Evolutionary conservation across 2,797 vertebrate species (phyloP), one percentile per base, ranked within the genome.

Genomic region (Microctenopoma stevenorrisi): DNA sequence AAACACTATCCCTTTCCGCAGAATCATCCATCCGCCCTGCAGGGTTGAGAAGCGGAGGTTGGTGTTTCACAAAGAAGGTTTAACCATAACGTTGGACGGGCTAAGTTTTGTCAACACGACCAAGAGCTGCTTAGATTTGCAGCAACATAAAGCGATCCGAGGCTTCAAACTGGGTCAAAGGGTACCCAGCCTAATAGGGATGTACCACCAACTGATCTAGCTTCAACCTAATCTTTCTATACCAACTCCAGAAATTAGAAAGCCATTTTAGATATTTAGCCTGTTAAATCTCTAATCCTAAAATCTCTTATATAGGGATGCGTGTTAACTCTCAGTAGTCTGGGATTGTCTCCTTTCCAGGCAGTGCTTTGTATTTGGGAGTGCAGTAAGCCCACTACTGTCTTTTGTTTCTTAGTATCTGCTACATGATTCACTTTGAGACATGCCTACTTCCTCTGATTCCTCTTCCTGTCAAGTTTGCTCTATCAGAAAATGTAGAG

Each of bases 251-350:
- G 49, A 87, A 76, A 84, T 83, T 86, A 83, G 78, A 76, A 79
- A 77, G 83, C 83, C 78, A 84, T 84, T 91, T 88, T 78, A 71
- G 79, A 86, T 83, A 82, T 89, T 86, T 82, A 88, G 74, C 75
- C 71, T 54, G 50, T 86, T 82, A 74, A 83, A 26, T 79, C 74
- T 77, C 42, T 88, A 85, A 91, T 88, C 81, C 78, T 48, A 60
- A 79, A 85, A 88, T 90, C 86, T 66, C 49, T 33, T 13, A 35
- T 74, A 42, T 74, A 35, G 64, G 62, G 69, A 69, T 74, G 63
- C 48, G 55, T 4, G 22, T 37, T 77, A 59, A 68, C 72, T 78
- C 64, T 55, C 43, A n/a, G 54, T 77, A 79, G 62, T 59, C 71
- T 43, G 49, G 66, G 71, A 82, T 85, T 83, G 79, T 89, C 71